phyloP scores from a whole-genome alignment of 1,140 invertebrate species.

The Drosophila ambigua region DNA sequence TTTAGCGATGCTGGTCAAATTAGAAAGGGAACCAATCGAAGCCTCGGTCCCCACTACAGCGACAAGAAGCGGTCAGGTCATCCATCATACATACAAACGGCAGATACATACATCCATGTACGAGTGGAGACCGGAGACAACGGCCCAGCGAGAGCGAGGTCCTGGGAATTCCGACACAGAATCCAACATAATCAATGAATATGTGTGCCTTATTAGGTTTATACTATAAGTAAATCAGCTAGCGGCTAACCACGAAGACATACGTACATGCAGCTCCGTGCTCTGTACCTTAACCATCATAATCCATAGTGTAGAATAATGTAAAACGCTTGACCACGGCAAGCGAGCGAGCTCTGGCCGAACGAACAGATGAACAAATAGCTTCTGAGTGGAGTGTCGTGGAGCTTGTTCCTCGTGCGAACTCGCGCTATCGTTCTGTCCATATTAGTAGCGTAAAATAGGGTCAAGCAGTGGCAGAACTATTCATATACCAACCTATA shows the following conservation, averaged over 20 bases:
- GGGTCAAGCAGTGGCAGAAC: constrained; percentile 12
- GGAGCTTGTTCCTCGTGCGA: no score
- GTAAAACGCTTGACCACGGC: constrained; percentile 37
- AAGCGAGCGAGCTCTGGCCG: not conserved
- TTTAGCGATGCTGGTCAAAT: constrained; percentile 82
- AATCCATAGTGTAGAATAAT: constrained; percentile 70
- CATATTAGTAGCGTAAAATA: constrained; percentile 37
- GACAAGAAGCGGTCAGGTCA: no score
- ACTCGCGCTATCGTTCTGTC: constrained; percentile 25
- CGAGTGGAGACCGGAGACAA: not conserved
- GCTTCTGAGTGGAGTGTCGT: not conserved
- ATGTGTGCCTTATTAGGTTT: constrained; percentile 84
- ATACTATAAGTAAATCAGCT: constrained; percentile 65
- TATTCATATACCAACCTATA: constrained; percentile 8
- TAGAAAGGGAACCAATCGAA: constrained; percentile 49
- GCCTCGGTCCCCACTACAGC: not conserved
- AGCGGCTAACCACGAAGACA: constrained; percentile 24
- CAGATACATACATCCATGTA: no score
- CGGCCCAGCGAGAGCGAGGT: constrained; percentile 12
- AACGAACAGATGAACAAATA: constrained; percentile 3
- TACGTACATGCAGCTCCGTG: constrained; percentile 10
- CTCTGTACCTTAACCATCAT: constrained; percentile 30
- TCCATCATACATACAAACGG: no score
- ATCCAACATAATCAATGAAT: constrained; percentile 71
- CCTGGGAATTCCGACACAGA: constrained; percentile 7